These are phyloP conservation scores for Empidonax alnorum DNA, from an alignment of 2,113 vertebrate genomes.

Conservation along the genomic window DNA sequence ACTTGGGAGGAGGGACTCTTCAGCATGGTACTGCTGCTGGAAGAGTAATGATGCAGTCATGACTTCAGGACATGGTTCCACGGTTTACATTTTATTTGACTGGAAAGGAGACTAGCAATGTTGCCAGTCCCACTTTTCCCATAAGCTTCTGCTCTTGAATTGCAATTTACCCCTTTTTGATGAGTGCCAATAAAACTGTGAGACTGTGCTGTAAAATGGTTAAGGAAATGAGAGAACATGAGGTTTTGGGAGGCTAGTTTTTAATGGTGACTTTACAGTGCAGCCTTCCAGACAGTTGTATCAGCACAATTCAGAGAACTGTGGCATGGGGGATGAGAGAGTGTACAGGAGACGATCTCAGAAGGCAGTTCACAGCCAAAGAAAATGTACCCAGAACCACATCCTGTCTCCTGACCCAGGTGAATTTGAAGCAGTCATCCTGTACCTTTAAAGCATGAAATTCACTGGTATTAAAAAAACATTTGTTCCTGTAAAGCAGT, in stretches of 20 bases:
- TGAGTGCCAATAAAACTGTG: neutral
- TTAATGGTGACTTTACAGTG: neutral
- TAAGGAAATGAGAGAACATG: slow-evolving; percentile 34
- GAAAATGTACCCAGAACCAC: neutral
- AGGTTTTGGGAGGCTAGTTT: slow-evolving; percentile 25
- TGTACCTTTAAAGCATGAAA: neutral
- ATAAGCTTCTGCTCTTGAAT: neutral
- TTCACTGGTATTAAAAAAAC: neutral
- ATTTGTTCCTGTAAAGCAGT: neutral
- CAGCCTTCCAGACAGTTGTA: neutral
- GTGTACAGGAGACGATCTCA: accelerated
- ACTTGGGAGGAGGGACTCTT: neutral
- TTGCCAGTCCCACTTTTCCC: neutral
- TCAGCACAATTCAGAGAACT: neutral
- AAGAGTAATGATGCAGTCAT: neutral
- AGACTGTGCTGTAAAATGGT: neutral
- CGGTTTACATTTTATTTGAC: neutral
- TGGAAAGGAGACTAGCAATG: neutral
- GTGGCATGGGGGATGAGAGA: accelerated
- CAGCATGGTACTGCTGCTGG: neutral
- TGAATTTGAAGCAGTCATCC: neutral
- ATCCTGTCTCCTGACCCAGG: neutral
- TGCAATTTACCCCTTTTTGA: slow-evolving; percentile 4
- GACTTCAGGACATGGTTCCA: neutral
- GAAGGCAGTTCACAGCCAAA: neutral